Base-by-base conservation (phyloP, 2,113 vertebrate species). In the Diadophis punctatus region DNA sequence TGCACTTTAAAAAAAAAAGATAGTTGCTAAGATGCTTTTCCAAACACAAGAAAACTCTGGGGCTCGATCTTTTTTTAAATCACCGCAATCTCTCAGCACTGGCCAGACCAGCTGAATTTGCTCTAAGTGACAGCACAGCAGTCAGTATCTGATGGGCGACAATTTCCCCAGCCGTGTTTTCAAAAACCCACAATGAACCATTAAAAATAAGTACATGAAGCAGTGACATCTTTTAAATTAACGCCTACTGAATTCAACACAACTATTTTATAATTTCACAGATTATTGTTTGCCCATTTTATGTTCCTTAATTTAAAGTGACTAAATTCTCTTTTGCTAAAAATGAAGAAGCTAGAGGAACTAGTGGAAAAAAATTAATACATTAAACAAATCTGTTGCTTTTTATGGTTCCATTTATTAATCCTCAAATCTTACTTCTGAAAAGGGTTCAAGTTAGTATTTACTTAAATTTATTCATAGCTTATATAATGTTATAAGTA, bases 311-410 rank as follows among this genome's bases (percentile, higher is more conserved):
- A 30, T 48, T 90, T 34, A 90, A 20, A 43, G 23, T 8, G 11
- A 74, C n/a, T 49, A 74, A 49, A 52, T 74, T 52, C 53, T 34
- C 20, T 89, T 90, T 30, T 63, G 16, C 55, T 46, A 84, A 84
- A 53, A 51, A 80, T 39, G 4, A 63, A 53, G n/a, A 68, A 51
- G 49, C 11, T 7, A 63, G 22, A 10, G 8, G 16, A 39, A 88
- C 53, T 53, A 89, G 23, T 23, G 2, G 2, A 16, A 46, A 20
- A 39, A 27, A 48, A 48, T n/a, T 12, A 43, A 23, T 0, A 1
- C 0, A 85, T 0, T 30, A 3, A 6, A 7, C 0, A 10, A 52
- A 49, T 25, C 49, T 10, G 39, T 74, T n/a, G 27, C 53, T 87
- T 49, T 48, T 87, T 48, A 52, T 88, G 39, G 30, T 22, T 74